Evolutionary conservation across 92 coral and sea anemone species (phyloP).

Genomic region (Chrysogorgia sp.): DNA sequence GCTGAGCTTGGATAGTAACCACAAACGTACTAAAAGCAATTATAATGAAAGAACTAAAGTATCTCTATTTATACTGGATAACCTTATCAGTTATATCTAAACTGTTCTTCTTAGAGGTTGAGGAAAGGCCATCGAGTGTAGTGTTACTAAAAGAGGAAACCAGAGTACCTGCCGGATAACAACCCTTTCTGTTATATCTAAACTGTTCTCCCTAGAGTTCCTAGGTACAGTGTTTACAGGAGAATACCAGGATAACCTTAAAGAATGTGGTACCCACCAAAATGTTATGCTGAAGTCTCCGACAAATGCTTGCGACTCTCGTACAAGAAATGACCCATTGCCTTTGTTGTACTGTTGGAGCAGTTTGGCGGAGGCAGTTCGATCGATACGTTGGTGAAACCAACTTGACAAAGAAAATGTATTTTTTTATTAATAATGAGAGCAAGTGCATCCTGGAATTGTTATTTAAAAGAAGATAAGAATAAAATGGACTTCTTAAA

Average conservation of each 20-base stretch:
- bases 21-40: too few relatives aligned
- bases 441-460: neutral
- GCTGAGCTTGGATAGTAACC: too few relatives aligned
- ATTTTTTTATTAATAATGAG: neutral
- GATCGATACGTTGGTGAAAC: constrained; percentile 96
- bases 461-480: neutral
- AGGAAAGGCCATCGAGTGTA: too few relatives aligned
- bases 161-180: too few relatives aligned
- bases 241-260: neutral
- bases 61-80: too few relatives aligned
- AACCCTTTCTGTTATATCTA: too few relatives aligned
- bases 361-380: constrained; percentile 73
- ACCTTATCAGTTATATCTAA: too few relatives aligned
- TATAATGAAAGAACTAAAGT: too few relatives aligned
- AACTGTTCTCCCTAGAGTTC: too few relatives aligned
- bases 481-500: too few relatives aligned
- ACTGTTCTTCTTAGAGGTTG: too few relatives aligned
- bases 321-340: constrained; percentile 93
- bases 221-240: neutral
- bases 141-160: too few relatives aligned
- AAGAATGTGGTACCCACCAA: constrained; percentile 64
- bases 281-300: constrained; percentile 97
- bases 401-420: constrained; percentile 58
- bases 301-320: constrained; percentile 98
- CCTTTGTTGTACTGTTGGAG: constrained; percentile 93